Evolutionary conservation across 2,888 invertebrate species (phyloP), one percentile per base, ranked within the genome.

Genomic region (Liposcelis brunnea): DNA sequence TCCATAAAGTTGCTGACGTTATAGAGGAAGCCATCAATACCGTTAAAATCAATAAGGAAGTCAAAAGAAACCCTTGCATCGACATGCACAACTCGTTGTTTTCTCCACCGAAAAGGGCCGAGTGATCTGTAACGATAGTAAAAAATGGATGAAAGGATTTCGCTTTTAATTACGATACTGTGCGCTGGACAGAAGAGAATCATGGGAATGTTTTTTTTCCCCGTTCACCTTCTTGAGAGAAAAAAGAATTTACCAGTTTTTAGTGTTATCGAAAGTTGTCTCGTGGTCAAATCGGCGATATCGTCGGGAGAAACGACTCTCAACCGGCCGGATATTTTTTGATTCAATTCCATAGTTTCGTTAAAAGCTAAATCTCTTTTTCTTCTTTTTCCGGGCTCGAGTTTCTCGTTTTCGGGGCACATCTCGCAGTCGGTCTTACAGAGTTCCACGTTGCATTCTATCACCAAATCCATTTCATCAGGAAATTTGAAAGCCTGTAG

Each of bases 361-460:
- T 72, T 69, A 5, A 63, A 65, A 15, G 65, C 60, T n/a, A 67
- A 45, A 47, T 71, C 69, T 48, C 68, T 60, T 47, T 66, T 60
- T 44, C 60, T 61, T 35, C 70, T 51, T 36, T 51, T 64, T 44
- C 60, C 65, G 1, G 70, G 69, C 33, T 69, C 69, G 11, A 49
- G 40, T 44, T 46, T 50, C 51, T 50, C 51, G 8, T 18, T 70
- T 50, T 73, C 72, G 1, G 79, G 72, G 54, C 84, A 84, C 26
- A 75, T 71, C 47, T 79, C 78, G 55, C 85, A 85, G 53, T 80
- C 76, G 11, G 76, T 77, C 62, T 84, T 84, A 57, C 84, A 85
- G 1, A 85, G 63, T 56, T 84, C 84, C 1, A 85, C 78, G 50
- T 83, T 82, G 55, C 85, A 85, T 59, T 84, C 83, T 48, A 85